Conservation (phyloP, 2,888 invertebrate species). For the Cataglyphis altisquamis region DNA sequence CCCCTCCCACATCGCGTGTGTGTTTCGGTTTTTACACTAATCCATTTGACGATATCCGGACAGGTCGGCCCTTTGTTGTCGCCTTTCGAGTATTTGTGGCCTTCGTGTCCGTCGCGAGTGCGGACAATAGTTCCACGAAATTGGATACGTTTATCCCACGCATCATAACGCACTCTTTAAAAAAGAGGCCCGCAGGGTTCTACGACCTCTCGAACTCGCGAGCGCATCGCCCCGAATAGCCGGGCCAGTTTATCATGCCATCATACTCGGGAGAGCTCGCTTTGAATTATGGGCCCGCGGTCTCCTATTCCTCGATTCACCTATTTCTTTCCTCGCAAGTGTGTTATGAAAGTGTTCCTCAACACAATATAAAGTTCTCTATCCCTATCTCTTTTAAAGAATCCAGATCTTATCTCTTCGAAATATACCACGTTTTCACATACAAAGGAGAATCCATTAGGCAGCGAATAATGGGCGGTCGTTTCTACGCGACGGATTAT, state of each 20-base stretch:
- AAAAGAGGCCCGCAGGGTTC: conserved; percentile 66
- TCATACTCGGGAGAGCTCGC: conserved; percentile 45
- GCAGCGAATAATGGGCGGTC: conserved; percentile 6
- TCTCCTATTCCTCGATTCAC: conserved; percentile 29
- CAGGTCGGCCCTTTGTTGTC: conserved; percentile 52
- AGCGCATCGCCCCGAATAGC: conserved; percentile 64
- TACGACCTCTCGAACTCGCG: conserved; percentile 66
- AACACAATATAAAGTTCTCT: neutral
- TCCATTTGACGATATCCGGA: conserved; percentile 43
- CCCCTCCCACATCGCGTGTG: neutral
- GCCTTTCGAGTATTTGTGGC: conserved; percentile 30
- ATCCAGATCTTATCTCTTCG: conserved; percentile 28
- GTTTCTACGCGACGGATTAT: conserved; percentile 49
- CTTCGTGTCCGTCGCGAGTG: conserved; percentile 31
- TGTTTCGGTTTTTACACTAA: conserved; percentile 24
- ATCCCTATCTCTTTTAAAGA: conserved; percentile 12
- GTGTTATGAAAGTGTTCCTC: conserved; percentile 8
- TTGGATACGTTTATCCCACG: conserved; percentile 70
- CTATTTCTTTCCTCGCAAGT: conserved; percentile 29
- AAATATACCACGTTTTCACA: neutral
- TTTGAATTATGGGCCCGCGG: conserved; percentile 67
- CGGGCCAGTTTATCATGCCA: conserved; percentile 70
- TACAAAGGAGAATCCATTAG: conserved; percentile 48
- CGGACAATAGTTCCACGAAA: conserved; percentile 71
- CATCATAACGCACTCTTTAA: conserved; percentile 52